Conservation (phyloP, 2,113 vertebrate species). For the Notiomystis cincta region DNA sequence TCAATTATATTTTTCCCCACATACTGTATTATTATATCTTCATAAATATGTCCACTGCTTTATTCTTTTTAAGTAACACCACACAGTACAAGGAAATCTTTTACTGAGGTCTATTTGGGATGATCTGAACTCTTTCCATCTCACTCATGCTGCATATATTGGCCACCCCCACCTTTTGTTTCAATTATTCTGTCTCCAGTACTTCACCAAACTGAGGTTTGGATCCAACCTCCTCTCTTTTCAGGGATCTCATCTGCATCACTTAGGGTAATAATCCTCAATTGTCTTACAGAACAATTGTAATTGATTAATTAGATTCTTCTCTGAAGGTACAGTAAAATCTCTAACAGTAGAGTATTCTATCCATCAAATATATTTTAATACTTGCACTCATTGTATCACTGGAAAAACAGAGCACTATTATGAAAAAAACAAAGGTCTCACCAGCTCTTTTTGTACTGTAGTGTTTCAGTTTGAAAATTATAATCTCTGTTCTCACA, state of each 20-base stretch:
- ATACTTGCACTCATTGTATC: neutral
- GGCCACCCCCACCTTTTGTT: neutral
- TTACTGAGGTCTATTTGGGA: neutral
- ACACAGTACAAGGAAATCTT: neutral
- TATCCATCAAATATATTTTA: neutral
- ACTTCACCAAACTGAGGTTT: neutral
- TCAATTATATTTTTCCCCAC: neutral
- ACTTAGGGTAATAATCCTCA: neutral
- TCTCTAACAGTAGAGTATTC: neutral
- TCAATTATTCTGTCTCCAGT: neutral
- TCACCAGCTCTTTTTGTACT: neutral
- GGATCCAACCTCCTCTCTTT: neutral
- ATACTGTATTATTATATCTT: neutral
- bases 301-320: neutral
- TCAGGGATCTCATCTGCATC: neutral
- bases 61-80: neutral
- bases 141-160: neutral
- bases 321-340: neutral
- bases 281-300: neutral
- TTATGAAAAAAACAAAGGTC: neutral
- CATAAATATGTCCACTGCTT: neutral
- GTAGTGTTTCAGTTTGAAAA: neutral
- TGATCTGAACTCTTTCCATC: neutral
- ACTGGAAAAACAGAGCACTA: neutral
- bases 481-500: neutral